These are phyloP conservation scores for Neelides folsomi DNA, from an alignment of 2,888 invertebrate genomes.

Conservation along the genomic window DNA sequence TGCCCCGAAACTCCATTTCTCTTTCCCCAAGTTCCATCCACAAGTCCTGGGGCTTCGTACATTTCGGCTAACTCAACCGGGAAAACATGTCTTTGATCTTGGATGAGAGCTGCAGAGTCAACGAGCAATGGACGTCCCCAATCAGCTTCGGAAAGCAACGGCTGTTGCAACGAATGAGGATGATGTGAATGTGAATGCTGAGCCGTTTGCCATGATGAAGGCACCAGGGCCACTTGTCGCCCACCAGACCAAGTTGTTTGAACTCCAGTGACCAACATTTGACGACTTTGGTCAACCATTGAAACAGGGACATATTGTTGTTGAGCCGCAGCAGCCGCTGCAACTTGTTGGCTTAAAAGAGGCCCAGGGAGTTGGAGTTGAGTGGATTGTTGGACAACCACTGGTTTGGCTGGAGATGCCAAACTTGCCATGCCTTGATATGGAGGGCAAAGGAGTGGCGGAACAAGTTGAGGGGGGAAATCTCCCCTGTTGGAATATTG, in stretches of 20 bases:
- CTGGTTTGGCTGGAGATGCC: constrained; percentile 16
- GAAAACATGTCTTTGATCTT: constrained; percentile 52
- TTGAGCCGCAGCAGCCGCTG: constrained; percentile 49
- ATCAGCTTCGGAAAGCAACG: constrained; percentile 48
- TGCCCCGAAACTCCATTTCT: constrained; percentile 36
- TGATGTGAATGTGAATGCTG: constrained; percentile 44
- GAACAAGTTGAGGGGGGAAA: constrained; percentile 82
- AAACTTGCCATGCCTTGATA: constrained; percentile 30
- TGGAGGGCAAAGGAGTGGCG: constrained; percentile 77
- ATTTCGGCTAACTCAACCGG: constrained; percentile 48
- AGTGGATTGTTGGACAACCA: constrained; percentile 18
- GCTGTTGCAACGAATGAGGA: constrained; percentile 45
- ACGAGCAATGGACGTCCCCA: constrained; percentile 65
- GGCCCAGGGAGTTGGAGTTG: constrained; percentile 18
- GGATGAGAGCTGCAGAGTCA: constrained; percentile 58
- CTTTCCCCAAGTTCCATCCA: constrained; percentile 31
- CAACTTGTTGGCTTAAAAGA: constrained; percentile 16
- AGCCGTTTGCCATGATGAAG: constrained; percentile 68
- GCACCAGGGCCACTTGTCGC: constrained; percentile 65
- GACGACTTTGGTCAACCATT: constrained; percentile 74
- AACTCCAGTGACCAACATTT: constrained; percentile 63
- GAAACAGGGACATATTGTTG: constrained; percentile 89
- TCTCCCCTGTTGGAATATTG: constrained; percentile 60
- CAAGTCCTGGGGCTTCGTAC: constrained; percentile 39
- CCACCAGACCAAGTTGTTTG: constrained; percentile 57